phyloP scores from a whole-genome alignment of 1,140 invertebrate species.

The Orussus abietinus region DNA sequence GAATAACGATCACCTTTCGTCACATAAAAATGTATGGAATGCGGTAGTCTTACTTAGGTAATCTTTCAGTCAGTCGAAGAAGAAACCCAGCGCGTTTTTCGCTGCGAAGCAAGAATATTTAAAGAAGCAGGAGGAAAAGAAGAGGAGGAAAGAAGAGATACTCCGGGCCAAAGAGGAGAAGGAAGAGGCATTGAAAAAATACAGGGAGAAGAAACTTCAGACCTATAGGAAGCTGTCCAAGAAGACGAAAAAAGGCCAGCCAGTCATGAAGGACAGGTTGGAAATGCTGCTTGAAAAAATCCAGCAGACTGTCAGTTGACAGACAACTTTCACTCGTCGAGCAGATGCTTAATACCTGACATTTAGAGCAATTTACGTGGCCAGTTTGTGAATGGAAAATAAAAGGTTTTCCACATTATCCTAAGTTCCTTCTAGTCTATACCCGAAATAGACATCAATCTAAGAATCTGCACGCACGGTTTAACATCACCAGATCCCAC shows the following conservation, averaged over 20 bases:
- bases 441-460: too few species aligned
- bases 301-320: conserved; percentile 32
- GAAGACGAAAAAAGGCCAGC: conserved; percentile 73
- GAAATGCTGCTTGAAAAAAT: conserved; percentile 70
- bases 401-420: too few species aligned
- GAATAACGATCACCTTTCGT: too few species aligned
- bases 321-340: too few species aligned
- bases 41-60: too few species aligned
- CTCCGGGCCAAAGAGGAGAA: conserved; percentile 55
- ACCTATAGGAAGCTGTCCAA: conserved; percentile 65
- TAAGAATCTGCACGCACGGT: too few species aligned
- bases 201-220: conserved; percentile 63
- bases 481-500: too few species aligned
- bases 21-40: too few species aligned
- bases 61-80: conserved; percentile 16
- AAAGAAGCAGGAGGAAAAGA: conserved; percentile 57
- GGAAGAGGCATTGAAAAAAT: conserved; percentile 60
- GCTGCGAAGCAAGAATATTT: conserved; percentile 57
- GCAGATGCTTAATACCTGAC: too few species aligned
- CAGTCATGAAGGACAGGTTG: conserved; percentile 71
- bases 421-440: too few species aligned
- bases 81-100: conserved; percentile 46
- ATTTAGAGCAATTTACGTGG: too few species aligned
- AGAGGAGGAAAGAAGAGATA: conserved; percentile 51
- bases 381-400: too few species aligned